Conservation (phyloP, 2,797 vertebrate genomes). For the Eulemur rubriventer region DNA sequence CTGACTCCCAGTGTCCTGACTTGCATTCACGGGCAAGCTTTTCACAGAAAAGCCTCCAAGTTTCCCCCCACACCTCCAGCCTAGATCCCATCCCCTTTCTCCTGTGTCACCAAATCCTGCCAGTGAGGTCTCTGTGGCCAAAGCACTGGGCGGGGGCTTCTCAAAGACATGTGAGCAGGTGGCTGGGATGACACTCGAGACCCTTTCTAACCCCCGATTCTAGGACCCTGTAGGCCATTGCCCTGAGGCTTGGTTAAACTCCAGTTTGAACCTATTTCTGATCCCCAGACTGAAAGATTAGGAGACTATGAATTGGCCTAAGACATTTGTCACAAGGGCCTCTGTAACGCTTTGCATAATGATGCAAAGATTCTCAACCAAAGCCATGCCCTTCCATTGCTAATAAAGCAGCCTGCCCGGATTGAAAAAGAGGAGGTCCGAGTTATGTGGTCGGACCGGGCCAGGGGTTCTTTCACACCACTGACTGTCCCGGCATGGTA, state of each 20-base stretch:
- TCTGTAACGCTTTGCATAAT: not conserved
- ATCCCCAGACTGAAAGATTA: not conserved
- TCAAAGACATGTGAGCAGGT: no score
- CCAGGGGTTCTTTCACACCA: fast-evolving
- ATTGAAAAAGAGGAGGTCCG: not conserved
- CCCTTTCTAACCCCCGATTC: not conserved
- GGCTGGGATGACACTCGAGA: no score
- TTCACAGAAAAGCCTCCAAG: not conserved
- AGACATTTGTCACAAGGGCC: not conserved
- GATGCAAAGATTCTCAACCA: not conserved
- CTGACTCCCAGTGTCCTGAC: not conserved
- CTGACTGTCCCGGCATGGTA: not conserved
- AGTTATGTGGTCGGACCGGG: fast-evolving
- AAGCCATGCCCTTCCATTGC: not conserved
- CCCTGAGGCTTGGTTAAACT: not conserved
- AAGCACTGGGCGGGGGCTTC: not conserved
- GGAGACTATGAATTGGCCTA: not conserved
- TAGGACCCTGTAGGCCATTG: not conserved
- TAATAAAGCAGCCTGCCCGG: not conserved
- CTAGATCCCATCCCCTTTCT: not conserved
- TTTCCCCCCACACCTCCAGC: not conserved
- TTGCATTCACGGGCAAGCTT: not conserved
- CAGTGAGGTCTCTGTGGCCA: not conserved
- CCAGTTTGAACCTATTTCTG: not conserved
- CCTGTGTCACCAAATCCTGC: not conserved